Evolutionary conservation across 2,113 vertebrate species (phyloP).

Genomic region (Lonchura striata): DNA sequence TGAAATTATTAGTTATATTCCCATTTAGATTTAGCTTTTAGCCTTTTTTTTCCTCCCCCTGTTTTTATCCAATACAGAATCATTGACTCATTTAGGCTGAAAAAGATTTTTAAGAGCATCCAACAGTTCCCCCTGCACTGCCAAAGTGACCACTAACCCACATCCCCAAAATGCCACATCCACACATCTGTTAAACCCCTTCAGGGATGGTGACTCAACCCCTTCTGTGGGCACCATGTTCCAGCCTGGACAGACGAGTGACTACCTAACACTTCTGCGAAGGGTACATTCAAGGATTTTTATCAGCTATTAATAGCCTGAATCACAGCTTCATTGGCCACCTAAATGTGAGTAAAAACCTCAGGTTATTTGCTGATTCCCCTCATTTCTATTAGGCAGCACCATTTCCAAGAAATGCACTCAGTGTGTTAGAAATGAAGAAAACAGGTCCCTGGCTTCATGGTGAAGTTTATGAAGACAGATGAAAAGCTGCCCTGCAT

Average conservation of each 20-base stretch:
- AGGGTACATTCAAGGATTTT: neutral
- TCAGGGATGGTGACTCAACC: neutral
- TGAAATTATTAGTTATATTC: neutral
- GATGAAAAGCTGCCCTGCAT: neutral
- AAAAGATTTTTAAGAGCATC: neutral
- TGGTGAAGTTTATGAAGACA: neutral
- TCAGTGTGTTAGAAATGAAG: neutral
- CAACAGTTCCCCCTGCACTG: neutral
- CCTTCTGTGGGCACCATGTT: neutral
- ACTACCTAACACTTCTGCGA: neutral
- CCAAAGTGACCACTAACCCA: neutral
- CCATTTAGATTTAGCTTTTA: neutral
- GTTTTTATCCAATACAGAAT: neutral
- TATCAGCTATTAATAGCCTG: neutral
- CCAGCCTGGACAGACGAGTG: neutral
- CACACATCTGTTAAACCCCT: neutral
- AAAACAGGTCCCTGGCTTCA: neutral
- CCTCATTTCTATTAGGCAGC: neutral
- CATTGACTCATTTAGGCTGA: neutral
- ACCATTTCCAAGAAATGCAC: neutral
- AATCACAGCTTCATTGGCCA: neutral
- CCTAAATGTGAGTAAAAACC: neutral
- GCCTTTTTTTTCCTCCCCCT: rapidly evolving
- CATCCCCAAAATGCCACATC: neutral
- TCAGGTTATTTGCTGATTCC: neutral